These are phyloP conservation scores for Rhagium mordax DNA, from an alignment of 2,888 invertebrate genomes.

Conservation along the genomic window DNA sequence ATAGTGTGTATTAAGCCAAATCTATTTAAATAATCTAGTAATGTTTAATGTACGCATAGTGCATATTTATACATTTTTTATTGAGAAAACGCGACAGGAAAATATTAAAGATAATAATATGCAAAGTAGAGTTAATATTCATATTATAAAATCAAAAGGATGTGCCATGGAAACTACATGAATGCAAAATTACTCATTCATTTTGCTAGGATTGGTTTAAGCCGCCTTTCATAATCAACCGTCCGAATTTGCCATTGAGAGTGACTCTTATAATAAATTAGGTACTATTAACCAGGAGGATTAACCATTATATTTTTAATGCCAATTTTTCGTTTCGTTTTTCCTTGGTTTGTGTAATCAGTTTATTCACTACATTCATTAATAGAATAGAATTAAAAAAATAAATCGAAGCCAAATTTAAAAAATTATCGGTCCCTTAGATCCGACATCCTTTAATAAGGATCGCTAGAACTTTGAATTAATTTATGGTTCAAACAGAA, in stretches of 20 bases:
- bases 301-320: no score
- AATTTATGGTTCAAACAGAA: no score
- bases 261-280: background rate
- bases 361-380: no score
- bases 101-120: conserved; percentile 57
- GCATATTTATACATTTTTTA: conserved; percentile 14
- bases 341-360: no score
- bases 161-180: conserved; percentile 59
- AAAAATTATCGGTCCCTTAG: no score
- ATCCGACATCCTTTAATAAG: no score
- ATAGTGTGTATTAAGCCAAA: conserved; percentile 1
- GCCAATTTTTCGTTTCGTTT: no score
- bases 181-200: conserved; percentile 57
- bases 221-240: background rate
- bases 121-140: conserved; percentile 61
- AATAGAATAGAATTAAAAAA: no score
- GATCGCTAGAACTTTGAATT: no score
- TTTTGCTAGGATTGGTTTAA: background rate
- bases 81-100: conserved; percentile 54
- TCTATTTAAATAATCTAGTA: conserved; percentile 9
- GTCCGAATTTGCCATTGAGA: background rate
- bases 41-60: background rate
- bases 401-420: no score
- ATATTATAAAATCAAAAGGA: conserved; percentile 59
- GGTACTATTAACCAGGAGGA: no score